phyloP scores from a whole-genome alignment of 2,888 invertebrate genomes.

The Gasteruption jaculator region DNA sequence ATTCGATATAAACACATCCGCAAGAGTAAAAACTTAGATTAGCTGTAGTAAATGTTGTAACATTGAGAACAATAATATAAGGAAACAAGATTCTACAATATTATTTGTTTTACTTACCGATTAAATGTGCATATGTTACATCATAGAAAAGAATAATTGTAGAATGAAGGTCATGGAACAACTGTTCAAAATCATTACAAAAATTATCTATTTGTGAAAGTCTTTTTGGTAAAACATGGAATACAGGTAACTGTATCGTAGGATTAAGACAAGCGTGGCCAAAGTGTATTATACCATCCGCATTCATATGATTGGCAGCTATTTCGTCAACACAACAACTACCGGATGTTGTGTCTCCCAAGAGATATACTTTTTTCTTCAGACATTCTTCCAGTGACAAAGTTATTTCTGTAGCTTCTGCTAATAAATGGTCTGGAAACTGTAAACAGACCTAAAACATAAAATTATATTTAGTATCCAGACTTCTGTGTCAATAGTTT shows the following conservation, averaged over 20 bases:
- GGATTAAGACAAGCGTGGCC: conserved; percentile 83
- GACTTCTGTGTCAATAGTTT: neutral
- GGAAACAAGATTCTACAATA: conserved; percentile 1
- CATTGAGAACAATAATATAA: too few species aligned
- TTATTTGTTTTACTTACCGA: conserved; percentile 57
- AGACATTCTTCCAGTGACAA: conserved; percentile 52
- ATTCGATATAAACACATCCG: too few species aligned
- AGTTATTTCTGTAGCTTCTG: conserved; percentile 66
- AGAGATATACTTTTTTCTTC: conserved; percentile 68
- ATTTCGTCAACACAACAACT: conserved; percentile 90
- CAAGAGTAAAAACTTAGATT: conserved; percentile 2
- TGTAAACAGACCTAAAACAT: conserved; percentile 76
- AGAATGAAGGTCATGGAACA: conserved; percentile 43
- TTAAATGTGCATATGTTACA: conserved; percentile 61
- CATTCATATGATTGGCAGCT: conserved; percentile 81
- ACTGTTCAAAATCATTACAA: conserved; percentile 38
- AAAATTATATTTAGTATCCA: conserved; percentile 5
- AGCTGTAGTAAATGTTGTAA: neutral
- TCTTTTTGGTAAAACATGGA: conserved; percentile 66
- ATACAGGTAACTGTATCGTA: conserved; percentile 67
- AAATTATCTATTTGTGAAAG: conserved; percentile 56
- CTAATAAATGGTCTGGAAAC: conserved; percentile 80
- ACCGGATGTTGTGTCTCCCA: conserved; percentile 90
- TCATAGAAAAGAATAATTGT: conserved; percentile 64
- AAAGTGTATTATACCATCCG: conserved; percentile 86